Base-by-base conservation (phyloP, 2,113 vertebrate genomes). In the Balaenoptera acutorostrata region DNA sequence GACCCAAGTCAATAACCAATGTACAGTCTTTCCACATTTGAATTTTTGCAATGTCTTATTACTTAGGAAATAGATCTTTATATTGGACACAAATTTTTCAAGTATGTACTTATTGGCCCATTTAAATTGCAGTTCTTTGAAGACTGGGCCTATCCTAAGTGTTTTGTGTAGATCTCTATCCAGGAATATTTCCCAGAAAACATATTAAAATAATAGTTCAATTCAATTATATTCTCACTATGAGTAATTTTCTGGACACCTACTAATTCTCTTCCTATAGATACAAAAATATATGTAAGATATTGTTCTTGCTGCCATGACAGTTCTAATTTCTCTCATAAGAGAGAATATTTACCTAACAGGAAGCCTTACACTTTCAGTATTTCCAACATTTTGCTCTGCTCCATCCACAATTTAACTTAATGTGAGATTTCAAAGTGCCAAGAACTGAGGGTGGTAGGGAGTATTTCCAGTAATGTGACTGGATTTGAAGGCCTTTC, bases 381-480 rank as follows among this genome's bases (percentile, higher is more conserved):
- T 27, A 88, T 83, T 93, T 75, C 33, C 17, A 64, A 82, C 14
- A 23, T 77, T 95, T 83, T n/a, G 3, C 29, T 90, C 27, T 63
- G 23, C 36, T 87, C 83, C 44, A 29, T 33, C 49, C 9, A 77
- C 29, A 61, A 92, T 87, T 57, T 72, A 93, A 90, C 63, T 78
- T 93, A 59, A 41, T n/a, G 52, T 44, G 36, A 78, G 77, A 84
- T 44, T 96, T 74, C 88, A 93, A 87, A 59, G 41, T 84, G 49
- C 63, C 59, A 86, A 68, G 33, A 84, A 86, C 5, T 23, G 31
- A 78, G n/a, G 29, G 13, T 82, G 52, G 20, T 83, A 29, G 29
- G 57, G 57, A 93, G 41, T 68, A 57, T 94, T 97, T 94, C 88
- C 88, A 87, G 81, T 74, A 96, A 96, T 96, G 81, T 93, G 94